These are phyloP conservation scores for Anhinga rufa DNA, from an alignment of 2,113 vertebrate genomes.

Conservation along the genomic window DNA sequence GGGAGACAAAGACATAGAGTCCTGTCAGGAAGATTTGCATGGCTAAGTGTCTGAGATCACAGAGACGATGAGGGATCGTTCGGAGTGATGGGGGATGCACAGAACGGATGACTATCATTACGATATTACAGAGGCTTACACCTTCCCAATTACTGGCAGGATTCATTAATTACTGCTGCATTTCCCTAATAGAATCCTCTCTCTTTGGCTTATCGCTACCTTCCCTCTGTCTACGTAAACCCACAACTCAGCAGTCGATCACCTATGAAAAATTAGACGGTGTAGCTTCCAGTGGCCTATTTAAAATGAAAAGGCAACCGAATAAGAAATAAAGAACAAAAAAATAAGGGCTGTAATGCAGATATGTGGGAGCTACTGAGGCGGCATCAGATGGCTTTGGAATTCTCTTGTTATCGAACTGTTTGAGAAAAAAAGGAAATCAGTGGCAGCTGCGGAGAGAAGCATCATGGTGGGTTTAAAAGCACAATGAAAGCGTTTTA, in stretches of 20 bases:
- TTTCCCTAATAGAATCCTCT: slow-evolving; percentile 81
- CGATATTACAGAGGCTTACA: slow-evolving; percentile 87
- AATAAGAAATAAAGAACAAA: slow-evolving; percentile 21
- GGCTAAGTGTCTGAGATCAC: slow-evolving; percentile 93
- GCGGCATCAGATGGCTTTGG: background rate
- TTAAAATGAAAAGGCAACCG: slow-evolving; percentile 65
- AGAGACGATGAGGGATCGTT: slow-evolving; percentile 84
- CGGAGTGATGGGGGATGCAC: slow-evolving; percentile 76
- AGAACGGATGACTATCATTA: slow-evolving; percentile 98
- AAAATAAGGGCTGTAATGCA: background rate
- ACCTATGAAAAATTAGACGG: slow-evolving; percentile 74
- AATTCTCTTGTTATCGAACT: slow-evolving; percentile 21
- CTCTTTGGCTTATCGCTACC: slow-evolving; percentile 73
- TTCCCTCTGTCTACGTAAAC: slow-evolving; percentile 79
- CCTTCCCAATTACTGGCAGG: slow-evolving; percentile 97
- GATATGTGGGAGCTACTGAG: slow-evolving; percentile 4
- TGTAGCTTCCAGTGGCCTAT: slow-evolving; percentile 64
- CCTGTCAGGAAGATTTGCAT: slow-evolving; percentile 98
- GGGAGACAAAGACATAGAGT: slow-evolving; percentile 95
- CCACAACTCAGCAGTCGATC: slow-evolving; percentile 77
- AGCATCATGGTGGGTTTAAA: background rate
- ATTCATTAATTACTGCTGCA: slow-evolving; percentile 94
- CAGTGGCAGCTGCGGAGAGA: slow-evolving; percentile 1
- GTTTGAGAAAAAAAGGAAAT: background rate
- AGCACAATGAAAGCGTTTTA: slow-evolving; percentile 7